Conservation (phyloP, 2,888 invertebrate genomes). For the Campopleginae sp. region DNA sequence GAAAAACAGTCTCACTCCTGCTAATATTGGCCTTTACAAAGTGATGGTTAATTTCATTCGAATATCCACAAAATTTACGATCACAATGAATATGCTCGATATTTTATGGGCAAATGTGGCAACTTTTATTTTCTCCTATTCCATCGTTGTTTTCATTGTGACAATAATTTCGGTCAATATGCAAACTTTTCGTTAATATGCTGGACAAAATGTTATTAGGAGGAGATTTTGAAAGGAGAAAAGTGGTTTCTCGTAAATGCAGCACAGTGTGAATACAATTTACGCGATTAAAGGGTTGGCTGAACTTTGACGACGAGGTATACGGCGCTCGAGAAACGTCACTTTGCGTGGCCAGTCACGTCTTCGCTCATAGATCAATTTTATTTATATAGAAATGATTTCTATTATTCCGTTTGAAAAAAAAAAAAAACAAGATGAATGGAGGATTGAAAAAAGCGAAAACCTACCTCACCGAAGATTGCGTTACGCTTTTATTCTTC, state of each 20-base stretch:
- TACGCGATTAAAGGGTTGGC: conserved; percentile 20
- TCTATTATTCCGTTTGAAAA: not conserved
- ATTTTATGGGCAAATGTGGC: not conserved
- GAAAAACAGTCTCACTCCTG: conserved; percentile 4
- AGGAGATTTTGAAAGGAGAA: not conserved
- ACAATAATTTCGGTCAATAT: not conserved
- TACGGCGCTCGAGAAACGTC: conserved; percentile 45
- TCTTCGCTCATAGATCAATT: conserved; percentile 26
- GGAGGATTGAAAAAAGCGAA: conserved; percentile 23
- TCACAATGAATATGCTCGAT: not conserved
- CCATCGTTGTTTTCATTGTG: not conserved
- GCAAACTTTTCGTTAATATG: not conserved
- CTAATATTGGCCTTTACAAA: conserved; percentile 36
- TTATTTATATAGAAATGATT: conserved; percentile 5
- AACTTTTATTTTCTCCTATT: not conserved
- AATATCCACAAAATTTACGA: not conserved
- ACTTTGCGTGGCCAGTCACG: conserved; percentile 42
- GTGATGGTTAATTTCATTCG: conserved; percentile 28
- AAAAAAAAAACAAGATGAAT: conserved; percentile 6
- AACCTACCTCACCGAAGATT: conserved; percentile 33
- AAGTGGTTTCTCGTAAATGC: not conserved
- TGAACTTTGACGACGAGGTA: conserved; percentile 46
- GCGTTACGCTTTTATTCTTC: not conserved
- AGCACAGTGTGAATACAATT: not conserved
- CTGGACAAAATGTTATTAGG: not conserved